Evolutionary conservation across 2,888 invertebrate species (phyloP), one percentile per base, ranked within the genome.

Genomic region (Amaurobius ferox): DNA sequence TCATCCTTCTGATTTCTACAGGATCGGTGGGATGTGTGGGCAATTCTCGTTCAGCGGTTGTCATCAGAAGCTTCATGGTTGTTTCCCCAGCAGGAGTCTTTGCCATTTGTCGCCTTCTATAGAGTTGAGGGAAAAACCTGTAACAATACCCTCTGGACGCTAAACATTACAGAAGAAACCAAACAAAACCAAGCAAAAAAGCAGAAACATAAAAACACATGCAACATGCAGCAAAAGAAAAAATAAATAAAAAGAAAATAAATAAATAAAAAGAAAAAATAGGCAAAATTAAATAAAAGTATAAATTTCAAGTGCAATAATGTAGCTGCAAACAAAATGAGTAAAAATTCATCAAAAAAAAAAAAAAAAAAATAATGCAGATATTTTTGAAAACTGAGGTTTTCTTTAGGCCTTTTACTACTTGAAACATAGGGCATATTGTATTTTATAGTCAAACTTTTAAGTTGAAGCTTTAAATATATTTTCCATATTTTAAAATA

Each of bases 1-100:
- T 98, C 87, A 98, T 92, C 77, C 98, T 93, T 85, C 98, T 94
- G 95, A 98, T 96, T 92, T 98, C 98, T 0, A 98, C 98, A 0
- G 98, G 98, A 92, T 98, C 98, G 71, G 89, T 89, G 16, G 89
- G 89, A 39, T 89, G 89, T 11, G 87, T 73, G 16, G 87, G 81
- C 13, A 87, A 40, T 32, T 88, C 87, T 23, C 78, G 61, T 29
- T 88, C 88, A 30, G 88, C 70, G n/a, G 87, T 86, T 29, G 80
- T 88, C 79, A 88, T 87, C 44, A 89, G 78, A 23, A 89, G 68
- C 79, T 89, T 89, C 88, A 89, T 89, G 16, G 89, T 89, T 1
- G 89, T 89, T 71, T 89, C 89, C 16, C 88, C 88, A n/a, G 78
- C 88, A 7, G 88, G 79, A 5, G 83, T 76, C 64, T 88, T 88